Evolutionary conservation across 2,113 vertebrate species (phyloP).

Genomic region (Chroicocephalus ridibundus): DNA sequence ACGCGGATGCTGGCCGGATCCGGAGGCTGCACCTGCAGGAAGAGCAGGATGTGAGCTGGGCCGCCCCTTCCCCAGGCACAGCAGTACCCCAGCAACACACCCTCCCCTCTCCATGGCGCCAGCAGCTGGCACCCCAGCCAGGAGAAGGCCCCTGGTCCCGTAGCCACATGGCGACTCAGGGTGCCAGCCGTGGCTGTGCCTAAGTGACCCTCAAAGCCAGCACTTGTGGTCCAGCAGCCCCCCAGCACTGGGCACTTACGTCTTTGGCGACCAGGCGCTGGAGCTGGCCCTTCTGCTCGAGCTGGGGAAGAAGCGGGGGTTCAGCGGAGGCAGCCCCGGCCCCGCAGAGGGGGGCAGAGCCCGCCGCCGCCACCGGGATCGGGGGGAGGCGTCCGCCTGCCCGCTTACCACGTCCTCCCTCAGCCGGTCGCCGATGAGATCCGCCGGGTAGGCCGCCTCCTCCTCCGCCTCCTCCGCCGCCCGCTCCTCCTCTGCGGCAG

Average conservation of each 20-base stretch:
- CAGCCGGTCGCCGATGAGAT: slow-evolving; percentile 84
- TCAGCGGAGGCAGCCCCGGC: not conserved
- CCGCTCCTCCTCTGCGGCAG: slow-evolving; percentile 81
- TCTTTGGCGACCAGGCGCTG: slow-evolving; percentile 88
- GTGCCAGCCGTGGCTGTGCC: rapidly evolving
- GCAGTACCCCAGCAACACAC: rapidly evolving
- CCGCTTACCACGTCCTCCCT: slow-evolving; percentile 87
- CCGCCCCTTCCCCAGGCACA: rapidly evolving
- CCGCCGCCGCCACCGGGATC: not conserved
- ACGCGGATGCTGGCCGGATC: slow-evolving; percentile 80
- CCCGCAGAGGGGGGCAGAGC: not conserved
- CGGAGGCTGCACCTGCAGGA: slow-evolving; percentile 80
- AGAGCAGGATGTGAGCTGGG: not conserved
- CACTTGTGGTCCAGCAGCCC: rapidly evolving
- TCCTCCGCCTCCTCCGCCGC: slow-evolving; percentile 85
- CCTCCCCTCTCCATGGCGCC: not conserved
- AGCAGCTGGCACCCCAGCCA: rapidly evolving
- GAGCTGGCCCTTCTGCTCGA: slow-evolving; percentile 91
- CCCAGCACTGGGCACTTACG: slow-evolving; percentile 71
- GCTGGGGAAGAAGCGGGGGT: slow-evolving; percentile 66
- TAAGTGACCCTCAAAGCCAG: rapidly evolving
- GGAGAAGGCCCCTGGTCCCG: not conserved
- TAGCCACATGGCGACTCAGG: rapidly evolving
- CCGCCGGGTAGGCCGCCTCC: slow-evolving; percentile 75
- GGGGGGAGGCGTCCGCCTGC: rapidly evolving